Percentiles rank a stretch among this genome's conserved stretches.
These are phyloP conservation scores for Hemichromis elongatus DNA, from an alignment of 2,113 vertebrate species.

Conservation along the genomic window DNA sequence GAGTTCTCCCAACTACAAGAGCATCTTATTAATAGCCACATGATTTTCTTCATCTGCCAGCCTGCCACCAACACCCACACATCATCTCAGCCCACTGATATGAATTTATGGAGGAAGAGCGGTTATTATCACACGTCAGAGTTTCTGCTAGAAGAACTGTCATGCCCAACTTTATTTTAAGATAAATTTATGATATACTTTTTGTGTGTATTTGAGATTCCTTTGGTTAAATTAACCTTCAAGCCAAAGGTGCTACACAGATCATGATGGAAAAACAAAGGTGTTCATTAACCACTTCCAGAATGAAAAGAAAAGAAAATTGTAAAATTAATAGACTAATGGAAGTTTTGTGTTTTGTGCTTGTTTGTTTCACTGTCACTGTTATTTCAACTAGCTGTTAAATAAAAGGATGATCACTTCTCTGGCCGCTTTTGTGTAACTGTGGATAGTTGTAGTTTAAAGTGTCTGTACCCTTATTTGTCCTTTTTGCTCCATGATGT, in stretches of 20 bases:
- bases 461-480: not conserved
- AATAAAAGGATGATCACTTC: not conserved
- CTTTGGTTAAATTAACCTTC: not conserved
- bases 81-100: not conserved
- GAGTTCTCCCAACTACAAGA: not conserved
- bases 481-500: not conserved
- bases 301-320: not conserved
- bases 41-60: not conserved
- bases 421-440: not conserved
- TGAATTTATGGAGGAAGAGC: not conserved
- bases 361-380: not conserved
- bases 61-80: not conserved
- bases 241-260: not conserved
- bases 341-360: not conserved
- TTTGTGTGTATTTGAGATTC: not conserved
- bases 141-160: not conserved
- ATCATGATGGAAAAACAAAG: not conserved
- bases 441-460: not conserved
- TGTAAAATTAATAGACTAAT: not conserved
- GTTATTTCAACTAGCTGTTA: not conserved
- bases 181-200: not conserved
- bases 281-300: not conserved
- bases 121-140: not conserved
- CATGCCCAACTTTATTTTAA: not conserved
- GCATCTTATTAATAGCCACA: not conserved